Percentiles rank a stretch among this genome's conserved stretches.
phyloP scores from a whole-genome alignment of 2,888 invertebrate species.

The Hofmannophila pseudospretella region DNA sequence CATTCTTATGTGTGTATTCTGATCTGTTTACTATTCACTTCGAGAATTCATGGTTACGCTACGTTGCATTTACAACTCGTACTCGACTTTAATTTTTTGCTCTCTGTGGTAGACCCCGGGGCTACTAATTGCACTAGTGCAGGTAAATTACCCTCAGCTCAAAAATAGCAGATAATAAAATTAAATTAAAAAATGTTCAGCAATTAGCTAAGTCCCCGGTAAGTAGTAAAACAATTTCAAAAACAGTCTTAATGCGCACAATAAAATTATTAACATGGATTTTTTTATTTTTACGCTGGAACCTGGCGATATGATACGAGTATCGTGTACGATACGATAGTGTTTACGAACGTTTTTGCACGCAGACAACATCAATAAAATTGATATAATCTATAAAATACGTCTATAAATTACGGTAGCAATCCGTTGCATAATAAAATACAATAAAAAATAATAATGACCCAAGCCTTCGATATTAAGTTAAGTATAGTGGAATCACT shows the following conservation, averaged over 20 bases:
- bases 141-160: constrained; percentile 20
- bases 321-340: too few species aligned
- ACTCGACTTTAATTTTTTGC: constrained; percentile 20
- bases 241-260: too few species aligned
- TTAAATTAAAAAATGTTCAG: too few species aligned
- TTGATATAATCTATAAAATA: constrained; percentile 5
- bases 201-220: too few species aligned
- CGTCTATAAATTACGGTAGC: constrained; percentile 6
- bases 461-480: neutral
- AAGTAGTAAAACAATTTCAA: too few species aligned
- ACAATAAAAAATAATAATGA: constrained; percentile 6
- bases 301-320: too few species aligned
- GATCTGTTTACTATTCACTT: neutral
- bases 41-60: constrained; percentile 8
- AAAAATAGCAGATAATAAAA: too few species aligned
- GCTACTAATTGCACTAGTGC: constrained; percentile 32
- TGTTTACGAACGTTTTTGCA: too few species aligned
- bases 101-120: constrained; percentile 21
- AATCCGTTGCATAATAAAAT: constrained; percentile 12
- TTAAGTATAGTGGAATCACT: too few species aligned
- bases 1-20: too few species aligned
- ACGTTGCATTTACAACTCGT: constrained; percentile 9
- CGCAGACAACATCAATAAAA: neutral
- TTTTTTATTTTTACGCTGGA: too few species aligned
- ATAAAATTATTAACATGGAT: too few species aligned